phyloP scores from a whole-genome alignment of 2,113 vertebrate species.

The Siniperca chuatsi region DNA sequence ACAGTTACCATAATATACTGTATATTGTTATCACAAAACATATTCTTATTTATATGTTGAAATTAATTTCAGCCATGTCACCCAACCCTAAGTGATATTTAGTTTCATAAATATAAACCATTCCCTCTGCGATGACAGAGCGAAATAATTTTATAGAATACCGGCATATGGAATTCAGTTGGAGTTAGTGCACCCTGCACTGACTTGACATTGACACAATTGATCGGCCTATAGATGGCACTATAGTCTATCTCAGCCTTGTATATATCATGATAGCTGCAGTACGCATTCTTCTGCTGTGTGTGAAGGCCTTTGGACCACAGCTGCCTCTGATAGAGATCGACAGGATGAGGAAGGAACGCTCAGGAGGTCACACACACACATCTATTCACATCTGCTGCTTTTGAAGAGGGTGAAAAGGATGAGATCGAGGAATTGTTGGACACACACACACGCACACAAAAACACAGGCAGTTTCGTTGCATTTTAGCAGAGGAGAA shows the following conservation, averaged over 20 bases:
- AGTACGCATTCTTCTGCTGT: conserved; percentile 37
- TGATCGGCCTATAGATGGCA: conserved; percentile 52
- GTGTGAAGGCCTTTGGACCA: conserved; percentile 52
- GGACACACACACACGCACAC: conserved; percentile 21
- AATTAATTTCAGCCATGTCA: not conserved
- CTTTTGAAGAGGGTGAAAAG: conserved; percentile 43
- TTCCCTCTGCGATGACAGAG: not conserved
- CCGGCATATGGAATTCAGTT: not conserved
- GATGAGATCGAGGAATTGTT: conserved; percentile 26
- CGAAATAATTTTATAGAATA: not conserved
- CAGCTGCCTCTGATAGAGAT: conserved; percentile 73
- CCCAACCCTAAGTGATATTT: not conserved
- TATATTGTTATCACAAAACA: not conserved
- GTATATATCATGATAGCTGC: conserved; percentile 2
- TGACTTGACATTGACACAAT: not conserved
- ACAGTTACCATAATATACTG: not conserved
- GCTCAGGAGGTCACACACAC: conserved; percentile 23
- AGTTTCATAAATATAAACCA: not conserved
- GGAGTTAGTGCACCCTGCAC: not conserved
- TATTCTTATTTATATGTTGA: not conserved
- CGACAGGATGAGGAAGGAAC: conserved; percentile 56
- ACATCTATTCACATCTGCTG: conserved; percentile 38
- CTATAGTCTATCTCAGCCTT: conserved; percentile 22
- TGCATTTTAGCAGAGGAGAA: conserved; percentile 51
- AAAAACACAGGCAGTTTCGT: conserved; percentile 16